phyloP scores from a whole-genome alignment of 2,797 vertebrate species.

The Fistularia commersonii region DNA sequence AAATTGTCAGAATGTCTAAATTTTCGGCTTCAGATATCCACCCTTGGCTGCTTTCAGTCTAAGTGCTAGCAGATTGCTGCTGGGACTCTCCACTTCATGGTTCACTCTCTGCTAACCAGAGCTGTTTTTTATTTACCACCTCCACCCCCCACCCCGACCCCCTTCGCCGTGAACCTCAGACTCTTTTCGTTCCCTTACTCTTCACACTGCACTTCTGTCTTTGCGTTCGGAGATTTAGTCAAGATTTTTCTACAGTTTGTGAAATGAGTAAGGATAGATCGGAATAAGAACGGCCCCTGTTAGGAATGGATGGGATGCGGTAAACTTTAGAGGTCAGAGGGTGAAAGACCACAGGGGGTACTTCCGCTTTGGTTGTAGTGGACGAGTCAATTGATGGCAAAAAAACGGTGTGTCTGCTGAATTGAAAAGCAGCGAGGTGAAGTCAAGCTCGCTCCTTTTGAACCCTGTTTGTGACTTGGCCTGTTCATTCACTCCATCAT shows the following conservation, averaged over 20 bases:
- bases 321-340: conserved; percentile 5
- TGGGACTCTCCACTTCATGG: conserved; percentile 45
- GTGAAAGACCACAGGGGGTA: conserved; percentile 3
- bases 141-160: conserved; percentile 19
- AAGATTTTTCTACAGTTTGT: background rate
- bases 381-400: conserved; percentile 44
- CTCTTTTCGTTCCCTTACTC: background rate
- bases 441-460: conserved; percentile 55
- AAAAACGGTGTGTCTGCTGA: conserved; percentile 32
- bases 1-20: conserved; percentile 47
- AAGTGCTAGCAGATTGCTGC: conserved; percentile 65
- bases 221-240: conserved; percentile 7
- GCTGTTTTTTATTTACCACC: conserved; percentile 34
- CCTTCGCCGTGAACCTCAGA: conserved; percentile 15
- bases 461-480: conserved; percentile 63
- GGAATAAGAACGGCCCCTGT: background rate
- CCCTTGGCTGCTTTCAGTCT: conserved; percentile 49
- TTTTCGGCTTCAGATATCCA: conserved; percentile 52
- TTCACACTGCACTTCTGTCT: no score
- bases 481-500: conserved; percentile 51
- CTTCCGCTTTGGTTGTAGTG: conserved; percentile 23
- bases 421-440: conserved; percentile 47
- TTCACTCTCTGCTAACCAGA: conserved; percentile 36
- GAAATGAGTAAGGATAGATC: conserved; percentile 10
- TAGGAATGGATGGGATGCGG: conserved; percentile 1